Evolutionary conservation across 2,797 vertebrate species (phyloP).

Genomic region (Fistularia commersonii): DNA sequence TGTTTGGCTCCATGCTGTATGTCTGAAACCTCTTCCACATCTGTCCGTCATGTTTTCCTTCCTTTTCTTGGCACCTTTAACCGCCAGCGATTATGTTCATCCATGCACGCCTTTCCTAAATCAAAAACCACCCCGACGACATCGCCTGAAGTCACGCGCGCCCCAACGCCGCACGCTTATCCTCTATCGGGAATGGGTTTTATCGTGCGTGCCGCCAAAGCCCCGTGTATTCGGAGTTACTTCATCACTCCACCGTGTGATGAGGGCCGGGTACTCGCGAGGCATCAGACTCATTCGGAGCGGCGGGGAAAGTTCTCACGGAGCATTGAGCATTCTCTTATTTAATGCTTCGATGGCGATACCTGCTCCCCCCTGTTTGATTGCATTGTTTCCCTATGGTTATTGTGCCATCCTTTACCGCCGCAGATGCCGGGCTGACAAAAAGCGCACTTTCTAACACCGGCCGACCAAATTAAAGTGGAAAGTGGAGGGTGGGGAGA

Average conservation of each 20-base stretch:
- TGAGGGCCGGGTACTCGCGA: not conserved
- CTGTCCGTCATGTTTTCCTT: no score
- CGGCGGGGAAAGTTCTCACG: conserved; percentile 43
- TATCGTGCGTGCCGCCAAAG: no score
- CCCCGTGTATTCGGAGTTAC: conserved; percentile 26
- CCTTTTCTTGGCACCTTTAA: no score
- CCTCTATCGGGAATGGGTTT: no score
- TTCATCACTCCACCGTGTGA: conserved; percentile 29
- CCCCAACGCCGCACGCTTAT: no score
- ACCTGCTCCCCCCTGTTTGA: conserved; percentile 58
- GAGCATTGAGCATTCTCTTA: conserved; percentile 55
- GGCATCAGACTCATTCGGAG: conserved; percentile 31
- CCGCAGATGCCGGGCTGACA: conserved; percentile 58
- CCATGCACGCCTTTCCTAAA: no score
- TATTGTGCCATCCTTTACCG: conserved; percentile 67
- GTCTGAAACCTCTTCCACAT: no score
- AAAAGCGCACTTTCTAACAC: conserved; percentile 60
- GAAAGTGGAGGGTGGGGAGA: conserved; percentile 43
- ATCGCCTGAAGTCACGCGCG: no score
- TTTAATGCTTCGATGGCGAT: conserved; percentile 66
- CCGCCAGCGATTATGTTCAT: no score
- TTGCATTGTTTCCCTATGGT: conserved; percentile 65
- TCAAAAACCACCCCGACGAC: no score
- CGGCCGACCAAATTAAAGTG: conserved; percentile 61
- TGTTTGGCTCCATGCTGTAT: no score